Conservation (phyloP, 1,140 invertebrate genomes). For the Drosophila pseudoananassae region DNA sequence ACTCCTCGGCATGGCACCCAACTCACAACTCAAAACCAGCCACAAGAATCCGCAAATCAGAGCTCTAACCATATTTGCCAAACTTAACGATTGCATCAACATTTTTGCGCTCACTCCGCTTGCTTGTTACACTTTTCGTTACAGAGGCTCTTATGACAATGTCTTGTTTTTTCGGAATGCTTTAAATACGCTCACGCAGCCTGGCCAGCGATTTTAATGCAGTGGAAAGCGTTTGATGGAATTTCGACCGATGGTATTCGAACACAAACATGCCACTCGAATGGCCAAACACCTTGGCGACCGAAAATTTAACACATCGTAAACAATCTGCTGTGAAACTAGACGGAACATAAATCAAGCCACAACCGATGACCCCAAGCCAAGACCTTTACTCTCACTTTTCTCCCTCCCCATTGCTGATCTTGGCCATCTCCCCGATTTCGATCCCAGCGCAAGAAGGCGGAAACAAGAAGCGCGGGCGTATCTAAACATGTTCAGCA, state of each 20-base stretch:
- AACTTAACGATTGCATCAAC: conserved; percentile 81
- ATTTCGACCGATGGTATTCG: conserved; percentile 30
- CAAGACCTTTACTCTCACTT: conserved; percentile 75
- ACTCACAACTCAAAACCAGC: conserved; percentile 30
- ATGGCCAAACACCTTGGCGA: conserved; percentile 62
- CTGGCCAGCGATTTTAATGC: conserved; percentile 63
- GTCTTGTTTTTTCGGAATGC: conserved; percentile 45
- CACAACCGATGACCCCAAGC: conserved; percentile 35
- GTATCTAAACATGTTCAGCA: conserved; percentile 68
- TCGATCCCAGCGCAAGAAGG: conserved; percentile 26
- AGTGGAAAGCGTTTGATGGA: conserved; percentile 68
- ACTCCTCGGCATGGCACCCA: conserved; percentile 38
- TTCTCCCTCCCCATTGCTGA: conserved; percentile 10
- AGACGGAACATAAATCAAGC: conserved; percentile 61
- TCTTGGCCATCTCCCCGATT: background rate
- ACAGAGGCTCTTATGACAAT: conserved; percentile 65
- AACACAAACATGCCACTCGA: conserved; percentile 8
- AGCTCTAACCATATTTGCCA: conserved; percentile 78
- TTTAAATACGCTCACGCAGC: conserved; percentile 69
- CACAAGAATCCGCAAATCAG: conserved; percentile 49
- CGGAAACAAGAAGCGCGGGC: conserved; percentile 70
- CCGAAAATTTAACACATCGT: conserved; percentile 63
- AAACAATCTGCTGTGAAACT: conserved; percentile 45
- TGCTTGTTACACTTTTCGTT: conserved; percentile 42
- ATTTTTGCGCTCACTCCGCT: conserved; percentile 47